phyloP scores from a whole-genome alignment of 2,797 vertebrate genomes.

The Nothura maculosa region DNA sequence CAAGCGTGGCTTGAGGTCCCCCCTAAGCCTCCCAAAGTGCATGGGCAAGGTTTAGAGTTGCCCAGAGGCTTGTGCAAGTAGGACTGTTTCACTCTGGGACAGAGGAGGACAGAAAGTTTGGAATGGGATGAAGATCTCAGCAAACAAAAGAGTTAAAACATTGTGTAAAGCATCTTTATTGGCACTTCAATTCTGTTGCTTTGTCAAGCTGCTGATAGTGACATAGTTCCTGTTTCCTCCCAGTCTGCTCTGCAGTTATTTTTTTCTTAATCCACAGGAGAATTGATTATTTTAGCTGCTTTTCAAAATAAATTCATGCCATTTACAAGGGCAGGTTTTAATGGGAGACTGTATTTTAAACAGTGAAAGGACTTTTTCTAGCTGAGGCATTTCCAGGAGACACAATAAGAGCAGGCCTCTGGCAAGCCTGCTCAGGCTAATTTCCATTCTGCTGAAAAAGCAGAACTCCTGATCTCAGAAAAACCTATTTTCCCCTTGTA shows the following conservation, averaged over 20 bases:
- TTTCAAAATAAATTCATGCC: background rate
- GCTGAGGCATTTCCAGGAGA: background rate
- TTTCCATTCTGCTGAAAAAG: background rate
- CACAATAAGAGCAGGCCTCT: background rate
- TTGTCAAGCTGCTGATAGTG: background rate
- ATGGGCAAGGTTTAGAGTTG: background rate
- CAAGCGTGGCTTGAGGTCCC: background rate
- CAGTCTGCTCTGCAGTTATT: background rate
- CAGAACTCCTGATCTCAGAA: background rate
- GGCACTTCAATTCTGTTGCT: background rate
- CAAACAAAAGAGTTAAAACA: background rate
- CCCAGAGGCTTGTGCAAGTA: background rate
- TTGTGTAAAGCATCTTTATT: accelerated
- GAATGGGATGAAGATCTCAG: background rate
- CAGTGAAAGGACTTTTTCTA: background rate
- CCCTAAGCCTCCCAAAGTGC: background rate
- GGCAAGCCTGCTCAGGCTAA: background rate
- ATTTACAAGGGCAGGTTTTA: background rate
- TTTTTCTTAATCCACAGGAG: background rate
- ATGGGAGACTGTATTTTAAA: background rate
- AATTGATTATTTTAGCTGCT: background rate
- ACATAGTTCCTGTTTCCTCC: background rate
- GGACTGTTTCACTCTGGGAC: background rate
- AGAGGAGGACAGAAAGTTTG: background rate
- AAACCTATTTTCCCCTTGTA: background rate